phyloP scores from a whole-genome alignment of 2,113 vertebrate species.

The Peromyscus leucopus region DNA sequence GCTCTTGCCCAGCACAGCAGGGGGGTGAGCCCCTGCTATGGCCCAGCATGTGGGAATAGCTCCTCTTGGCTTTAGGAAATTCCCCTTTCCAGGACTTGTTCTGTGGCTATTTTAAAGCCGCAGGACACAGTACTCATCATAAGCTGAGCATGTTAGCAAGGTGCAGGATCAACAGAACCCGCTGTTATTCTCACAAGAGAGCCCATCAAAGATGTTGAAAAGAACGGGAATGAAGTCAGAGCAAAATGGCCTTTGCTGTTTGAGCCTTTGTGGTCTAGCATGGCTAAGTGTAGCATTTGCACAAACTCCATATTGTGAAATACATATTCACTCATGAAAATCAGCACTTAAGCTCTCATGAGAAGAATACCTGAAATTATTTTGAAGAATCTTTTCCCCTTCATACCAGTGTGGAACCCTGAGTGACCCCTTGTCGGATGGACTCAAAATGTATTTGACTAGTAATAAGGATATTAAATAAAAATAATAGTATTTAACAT shows the following conservation, averaged over 20 bases:
- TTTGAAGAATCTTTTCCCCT: background rate
- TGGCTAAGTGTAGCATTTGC: background rate
- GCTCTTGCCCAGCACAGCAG: too few species aligned
- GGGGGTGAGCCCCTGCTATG: background rate
- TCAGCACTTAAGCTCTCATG: background rate
- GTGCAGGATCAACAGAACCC: background rate
- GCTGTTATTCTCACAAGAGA: slow-evolving; percentile 35
- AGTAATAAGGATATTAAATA: background rate
- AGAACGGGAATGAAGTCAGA: slow-evolving; percentile 43
- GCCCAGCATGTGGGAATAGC: background rate
- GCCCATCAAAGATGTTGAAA: slow-evolving; percentile 18
- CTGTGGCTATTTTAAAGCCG: slow-evolving; percentile 7
- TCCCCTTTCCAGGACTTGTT: background rate
- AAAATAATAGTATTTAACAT: background rate
- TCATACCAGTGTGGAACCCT: background rate
- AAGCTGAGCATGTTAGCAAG: slow-evolving; percentile 18
- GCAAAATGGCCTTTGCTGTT: background rate
- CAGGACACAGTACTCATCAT: background rate
- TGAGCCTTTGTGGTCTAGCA: background rate
- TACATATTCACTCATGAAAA: slow-evolving; percentile 21
- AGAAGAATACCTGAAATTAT: background rate
- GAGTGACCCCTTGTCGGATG: background rate
- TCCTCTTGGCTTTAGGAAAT: background rate
- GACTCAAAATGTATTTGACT: background rate
- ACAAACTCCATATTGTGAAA: background rate